Percentiles rank a stretch among this genome's conserved stretches.
Conservation (phyloP, 2,888 invertebrate species). For the Amaurobius ferox region DNA sequence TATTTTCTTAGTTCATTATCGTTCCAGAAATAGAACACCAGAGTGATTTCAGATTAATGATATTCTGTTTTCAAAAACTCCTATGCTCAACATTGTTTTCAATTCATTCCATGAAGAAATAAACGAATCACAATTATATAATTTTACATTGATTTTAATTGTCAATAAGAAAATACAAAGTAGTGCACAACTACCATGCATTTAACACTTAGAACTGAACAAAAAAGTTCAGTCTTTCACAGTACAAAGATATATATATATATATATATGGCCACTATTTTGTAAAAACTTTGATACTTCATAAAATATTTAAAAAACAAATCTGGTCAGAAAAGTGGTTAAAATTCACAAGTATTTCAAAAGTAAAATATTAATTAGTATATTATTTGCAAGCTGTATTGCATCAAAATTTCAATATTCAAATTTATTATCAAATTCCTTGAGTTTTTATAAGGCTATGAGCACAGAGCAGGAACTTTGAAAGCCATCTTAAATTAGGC, state of each 20-base stretch:
- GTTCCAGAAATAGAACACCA: too few relatives aligned
- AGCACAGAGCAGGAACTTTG: constrained; percentile 8
- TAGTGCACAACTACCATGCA: not conserved
- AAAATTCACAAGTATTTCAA: not conserved
- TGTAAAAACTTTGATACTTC: not conserved
- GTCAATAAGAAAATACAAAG: not conserved
- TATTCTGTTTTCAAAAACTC: too few relatives aligned
- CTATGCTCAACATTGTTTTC: too few relatives aligned
- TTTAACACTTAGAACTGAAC: not conserved
- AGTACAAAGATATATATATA: not conserved
- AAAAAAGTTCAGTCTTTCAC: not conserved
- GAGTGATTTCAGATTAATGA: too few relatives aligned
- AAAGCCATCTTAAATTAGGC: not conserved
- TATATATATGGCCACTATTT: constrained; percentile 5
- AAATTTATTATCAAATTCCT: constrained; percentile 2
- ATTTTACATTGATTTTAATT: not conserved
- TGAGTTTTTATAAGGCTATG: constrained; percentile 20
- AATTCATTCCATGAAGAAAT: too few relatives aligned
- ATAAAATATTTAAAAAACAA: not conserved
- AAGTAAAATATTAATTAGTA: not conserved
- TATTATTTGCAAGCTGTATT: not conserved
- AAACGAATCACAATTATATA: too few relatives aligned
- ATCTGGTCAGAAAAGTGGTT: not conserved
- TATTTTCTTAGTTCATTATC: too few relatives aligned
- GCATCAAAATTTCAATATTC: not conserved